Evolutionary conservation across 2,113 vertebrate species (phyloP).

Genomic region (Sitta europaea): DNA sequence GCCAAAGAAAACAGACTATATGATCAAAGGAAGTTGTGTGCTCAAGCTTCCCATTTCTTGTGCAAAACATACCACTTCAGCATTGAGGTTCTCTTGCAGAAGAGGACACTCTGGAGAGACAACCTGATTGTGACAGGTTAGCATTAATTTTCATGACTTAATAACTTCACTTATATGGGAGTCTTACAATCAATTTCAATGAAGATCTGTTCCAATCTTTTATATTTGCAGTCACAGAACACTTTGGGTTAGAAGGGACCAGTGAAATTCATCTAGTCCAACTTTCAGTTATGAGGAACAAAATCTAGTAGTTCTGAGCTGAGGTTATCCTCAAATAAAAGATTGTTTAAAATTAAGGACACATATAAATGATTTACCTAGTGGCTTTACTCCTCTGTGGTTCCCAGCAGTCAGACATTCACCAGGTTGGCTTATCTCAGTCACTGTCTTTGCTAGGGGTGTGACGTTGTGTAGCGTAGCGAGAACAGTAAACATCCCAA

Average conservation of each 20-base stretch:
- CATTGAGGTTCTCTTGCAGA: background rate
- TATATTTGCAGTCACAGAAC: background rate
- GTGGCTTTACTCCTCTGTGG: background rate
- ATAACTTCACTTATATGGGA: background rate
- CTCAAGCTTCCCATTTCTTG: background rate
- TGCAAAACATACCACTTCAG: background rate
- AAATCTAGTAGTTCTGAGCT: background rate
- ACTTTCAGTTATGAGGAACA: background rate
- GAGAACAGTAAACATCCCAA: background rate
- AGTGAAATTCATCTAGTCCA: background rate
- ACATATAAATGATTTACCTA: background rate
- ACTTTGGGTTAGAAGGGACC: background rate
- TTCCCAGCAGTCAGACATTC: background rate
- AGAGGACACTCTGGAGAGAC: background rate
- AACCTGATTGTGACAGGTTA: background rate
- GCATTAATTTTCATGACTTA: background rate
- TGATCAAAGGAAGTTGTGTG: background rate
- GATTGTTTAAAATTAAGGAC: background rate
- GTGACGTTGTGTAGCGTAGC: no score
- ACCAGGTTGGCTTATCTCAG: background rate
- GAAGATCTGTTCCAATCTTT: background rate
- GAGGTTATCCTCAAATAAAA: background rate
- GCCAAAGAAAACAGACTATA: background rate
- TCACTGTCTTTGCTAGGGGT: background rate
- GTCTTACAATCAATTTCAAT: background rate